These are phyloP conservation scores for Laticauda colubrina DNA, from an alignment of 2,113 vertebrate genomes.

Conservation along the genomic window DNA sequence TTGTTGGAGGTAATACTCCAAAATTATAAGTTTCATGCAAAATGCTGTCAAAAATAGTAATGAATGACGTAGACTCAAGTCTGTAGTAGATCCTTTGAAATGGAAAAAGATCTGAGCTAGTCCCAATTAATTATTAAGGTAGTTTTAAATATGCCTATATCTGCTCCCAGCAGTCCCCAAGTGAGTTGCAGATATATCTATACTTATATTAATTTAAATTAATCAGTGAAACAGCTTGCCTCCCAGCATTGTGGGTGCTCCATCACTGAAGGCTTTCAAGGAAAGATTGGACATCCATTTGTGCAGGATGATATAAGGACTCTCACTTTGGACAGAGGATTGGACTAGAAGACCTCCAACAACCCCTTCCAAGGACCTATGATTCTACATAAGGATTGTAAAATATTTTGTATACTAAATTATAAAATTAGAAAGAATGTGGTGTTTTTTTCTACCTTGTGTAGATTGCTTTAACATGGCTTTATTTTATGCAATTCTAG, in stretches of 20 bases:
- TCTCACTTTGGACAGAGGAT: background rate
- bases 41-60: background rate
- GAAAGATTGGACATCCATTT: background rate
- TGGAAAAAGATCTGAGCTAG: background rate
- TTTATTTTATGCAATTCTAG: background rate
- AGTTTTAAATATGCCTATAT: background rate
- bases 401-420: background rate
- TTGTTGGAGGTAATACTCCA: background rate
- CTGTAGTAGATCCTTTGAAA: background rate
- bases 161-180: background rate
- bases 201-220: background rate
- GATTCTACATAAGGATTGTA: background rate
- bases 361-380: background rate
- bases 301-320: background rate
- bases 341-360: background rate
- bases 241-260: background rate
- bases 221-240: background rate
- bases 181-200: background rate
- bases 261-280: background rate
- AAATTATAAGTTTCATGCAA: background rate
- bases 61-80: background rate
- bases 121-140: background rate
- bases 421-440: background rate
- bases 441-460: background rate
- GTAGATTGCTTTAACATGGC: background rate